Evolutionary conservation across 2,888 invertebrate genomes (phyloP), one percentile per base, ranked within the genome.

Genomic region (Orchestes rusci): DNA sequence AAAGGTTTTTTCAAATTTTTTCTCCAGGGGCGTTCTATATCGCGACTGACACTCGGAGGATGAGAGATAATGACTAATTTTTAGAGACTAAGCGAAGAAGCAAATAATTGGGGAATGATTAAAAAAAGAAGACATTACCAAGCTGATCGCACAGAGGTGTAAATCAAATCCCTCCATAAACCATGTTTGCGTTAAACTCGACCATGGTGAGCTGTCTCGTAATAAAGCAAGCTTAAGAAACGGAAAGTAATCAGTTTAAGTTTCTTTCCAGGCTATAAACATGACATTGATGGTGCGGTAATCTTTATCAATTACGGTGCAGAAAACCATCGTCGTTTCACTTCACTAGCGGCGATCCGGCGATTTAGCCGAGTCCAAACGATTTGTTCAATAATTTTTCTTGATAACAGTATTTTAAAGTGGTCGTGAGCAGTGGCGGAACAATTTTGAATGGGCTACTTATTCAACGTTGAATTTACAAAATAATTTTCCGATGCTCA

Each of bases 381-480:
- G 48, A 47, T 51, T 47, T 47, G 50, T 46, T 45, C 52, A 52
- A 52, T 43, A 47, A 47, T 45, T 52, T 52, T 52, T 51, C 53
- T 53, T 41, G 53, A 54, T 54, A 50, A 39, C 46, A 51, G 47
- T 53, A 47, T 54, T 54, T 51, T 51, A 50, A 49, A 54, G 43
- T 46, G 49, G 43, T 48, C 34, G 50, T 44, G 45, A 44, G 51
- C n/a, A n/a, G n/a, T n/a, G n/a, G n/a, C n/a, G n/a, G n/a, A n/a
- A n/a, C n/a, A n/a, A n/a, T n/a, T n/a, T n/a, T n/a, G n/a, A n/a
- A n/a, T n/a, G n/a, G n/a, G n/a, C n/a, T n/a, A n/a, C n/a, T n/a
- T n/a, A n/a, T n/a, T n/a, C n/a, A n/a, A n/a, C n/a, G n/a, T n/a
- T n/a, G n/a, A n/a, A n/a, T n/a, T n/a, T n/a, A n/a, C n/a, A n/a